Percentiles rank a stretch among this genome's conserved stretches.
These are phyloP conservation scores for Nymphalis io DNA, from an alignment of 1,140 invertebrate species.

Conservation along the genomic window DNA sequence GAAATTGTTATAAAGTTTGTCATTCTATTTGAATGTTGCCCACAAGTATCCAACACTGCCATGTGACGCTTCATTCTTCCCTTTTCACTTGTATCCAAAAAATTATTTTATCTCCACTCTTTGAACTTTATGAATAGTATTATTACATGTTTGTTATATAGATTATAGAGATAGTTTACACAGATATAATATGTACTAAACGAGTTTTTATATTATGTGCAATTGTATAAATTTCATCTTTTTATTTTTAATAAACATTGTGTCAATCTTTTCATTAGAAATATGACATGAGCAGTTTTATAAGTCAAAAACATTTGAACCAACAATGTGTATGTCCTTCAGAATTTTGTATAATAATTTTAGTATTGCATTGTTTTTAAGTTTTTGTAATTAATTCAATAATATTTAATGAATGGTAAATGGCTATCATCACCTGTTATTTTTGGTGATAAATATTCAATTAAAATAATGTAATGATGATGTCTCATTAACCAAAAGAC, in stretches of 20 bases:
- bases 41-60: slow-evolving; percentile 42
- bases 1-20: slow-evolving; percentile 23
- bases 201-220: slow-evolving; percentile 34
- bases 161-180: slow-evolving; percentile 42
- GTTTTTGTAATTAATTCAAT: not conserved
- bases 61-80: slow-evolving; percentile 41
- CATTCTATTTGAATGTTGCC: slow-evolving; percentile 19
- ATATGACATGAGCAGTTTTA: too few relatives aligned
- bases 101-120: slow-evolving; percentile 27
- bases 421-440: not conserved
- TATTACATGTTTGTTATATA: slow-evolving; percentile 41
- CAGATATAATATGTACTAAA: slow-evolving; percentile 20
- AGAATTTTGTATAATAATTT: not conserved
- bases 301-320: too few relatives aligned
- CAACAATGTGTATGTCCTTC: not conserved
- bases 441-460: not conserved
- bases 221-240: slow-evolving; percentile 15
- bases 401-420: not conserved
- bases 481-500: not conserved
- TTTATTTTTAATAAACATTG: slow-evolving; percentile 1
- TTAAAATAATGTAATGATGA: not conserved
- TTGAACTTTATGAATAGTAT: slow-evolving; percentile 29
- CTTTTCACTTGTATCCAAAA: not conserved
- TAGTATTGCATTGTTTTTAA: not conserved
- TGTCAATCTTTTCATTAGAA: not conserved